Base-by-base conservation (phyloP, 2,888 invertebrate species). In the Latheticus oryzae region DNA sequence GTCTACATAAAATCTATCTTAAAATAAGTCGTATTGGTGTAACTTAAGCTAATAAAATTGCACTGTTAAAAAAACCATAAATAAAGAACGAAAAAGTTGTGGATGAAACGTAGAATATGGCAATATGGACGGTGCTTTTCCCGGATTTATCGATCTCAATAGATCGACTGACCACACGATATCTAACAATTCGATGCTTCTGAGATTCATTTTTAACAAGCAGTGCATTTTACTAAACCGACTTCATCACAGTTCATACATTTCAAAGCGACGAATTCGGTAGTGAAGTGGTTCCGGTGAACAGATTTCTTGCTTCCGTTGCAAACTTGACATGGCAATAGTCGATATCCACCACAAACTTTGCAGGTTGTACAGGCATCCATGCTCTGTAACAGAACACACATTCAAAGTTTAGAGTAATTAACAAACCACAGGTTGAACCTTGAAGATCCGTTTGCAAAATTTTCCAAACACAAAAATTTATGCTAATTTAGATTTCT, bases 221-320 rank as follows among this genome's bases (percentile, higher is more conserved):
- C 85, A 69, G 89, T 89, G 79, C 97, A 97, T 69, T 89, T 86
- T 26, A 95, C 91, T 38, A 97, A 85, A 35, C 97, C 97, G 52
- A 94, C 95, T 79, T 95, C 95, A 76, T 97, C 95, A 79, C 95
- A 95, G 78, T 91, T 92, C 90, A 94, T 94, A 79, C 95, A 96
- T 73, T 93, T 93, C 69, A 97, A 84, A 11, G 95, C 95, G 59
- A 94, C 91, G 76, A 96, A 93, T 80, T 95, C 95, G 23, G 93
- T 89, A 0, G 95, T 95, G 80, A 96, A 97, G 76, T 95, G 91
- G 81, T 96, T 96, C 68, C 96, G 84, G 76, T 94, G 93, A 40
- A 95, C 88, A 9, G 95, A 95, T 81, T 96, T 96, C 84, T 97
- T 97, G 76, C 95, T 95, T 19, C 97, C 97, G 72, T 93, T 95